Evolutionary conservation across 2,797 vertebrate genomes (phyloP).

Genomic region (Podarcis siculus): DNA sequence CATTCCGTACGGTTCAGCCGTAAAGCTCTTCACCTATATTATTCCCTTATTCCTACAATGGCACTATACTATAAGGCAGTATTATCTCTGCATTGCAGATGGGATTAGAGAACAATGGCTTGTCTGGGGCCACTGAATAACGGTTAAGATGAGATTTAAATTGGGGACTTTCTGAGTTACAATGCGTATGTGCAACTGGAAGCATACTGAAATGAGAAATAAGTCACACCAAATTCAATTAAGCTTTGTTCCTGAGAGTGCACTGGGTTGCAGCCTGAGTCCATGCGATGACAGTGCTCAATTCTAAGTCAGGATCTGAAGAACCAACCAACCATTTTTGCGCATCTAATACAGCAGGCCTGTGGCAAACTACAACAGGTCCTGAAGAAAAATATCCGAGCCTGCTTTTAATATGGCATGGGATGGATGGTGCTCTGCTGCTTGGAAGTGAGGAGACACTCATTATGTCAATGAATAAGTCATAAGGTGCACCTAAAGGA

Average conservation of each 20-base stretch:
- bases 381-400: not conserved
- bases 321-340: not conserved
- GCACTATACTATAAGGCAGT: not conserved
- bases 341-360: not conserved
- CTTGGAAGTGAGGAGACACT: not conserved
- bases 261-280: not conserved
- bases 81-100: not conserved
- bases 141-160: too few relatives aligned
- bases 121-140: not conserved
- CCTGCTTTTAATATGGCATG: not conserved
- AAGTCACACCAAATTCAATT: not conserved
- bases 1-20: not conserved
- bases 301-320: not conserved
- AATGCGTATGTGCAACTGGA: not conserved
- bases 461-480: not conserved
- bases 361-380: not conserved
- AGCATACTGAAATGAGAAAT: not conserved
- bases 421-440: too few relatives aligned
- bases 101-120: not conserved
- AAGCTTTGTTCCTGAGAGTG: not conserved
- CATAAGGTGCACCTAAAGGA: not conserved
- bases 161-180: not conserved
- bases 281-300: not conserved
- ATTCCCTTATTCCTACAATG: not conserved
- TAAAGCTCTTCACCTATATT: not conserved